A percentile compares a stretch with the other conserved stretches of the same genome.
These are phyloP conservation scores for Epinotia demarniana DNA, from an alignment of 2,888 invertebrate species.

Conservation along the genomic window DNA sequence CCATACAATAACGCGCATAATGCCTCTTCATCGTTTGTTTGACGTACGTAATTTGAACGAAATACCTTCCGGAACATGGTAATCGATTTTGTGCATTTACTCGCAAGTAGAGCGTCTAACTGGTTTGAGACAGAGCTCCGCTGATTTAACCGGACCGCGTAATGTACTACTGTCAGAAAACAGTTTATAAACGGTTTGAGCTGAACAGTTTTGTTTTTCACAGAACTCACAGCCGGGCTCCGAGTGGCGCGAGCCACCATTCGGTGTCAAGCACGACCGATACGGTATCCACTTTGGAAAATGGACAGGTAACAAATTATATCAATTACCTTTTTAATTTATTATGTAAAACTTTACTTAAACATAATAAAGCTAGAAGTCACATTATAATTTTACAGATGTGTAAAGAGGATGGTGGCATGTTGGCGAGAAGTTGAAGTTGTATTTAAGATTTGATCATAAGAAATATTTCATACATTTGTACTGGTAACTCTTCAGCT, in stretches of 20 bases:
- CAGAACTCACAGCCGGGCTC: constrained; percentile 81
- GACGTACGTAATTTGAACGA: constrained; percentile 36
- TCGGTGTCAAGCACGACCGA: constrained; percentile 79
- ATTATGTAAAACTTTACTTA: constrained; percentile 6
- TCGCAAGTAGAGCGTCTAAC: constrained; percentile 43
- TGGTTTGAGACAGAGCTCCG: constrained; percentile 31
- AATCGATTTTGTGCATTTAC: constrained; percentile 44
- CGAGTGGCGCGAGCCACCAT: constrained; percentile 81
- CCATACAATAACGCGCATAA: constrained; percentile 25
- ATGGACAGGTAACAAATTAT: constrained; percentile 74
- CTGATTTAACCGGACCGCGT: constrained; percentile 32
- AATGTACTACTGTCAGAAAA: constrained; percentile 39
- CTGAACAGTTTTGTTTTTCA: constrained; percentile 47
- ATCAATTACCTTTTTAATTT: constrained; percentile 27
- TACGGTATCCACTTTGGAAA: constrained; percentile 79
- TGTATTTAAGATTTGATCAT: constrained; percentile 14
- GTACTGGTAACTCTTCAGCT: constrained; percentile 11
- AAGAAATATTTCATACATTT: constrained; percentile 3
- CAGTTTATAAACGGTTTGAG: constrained; percentile 33
- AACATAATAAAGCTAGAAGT: not conserved
- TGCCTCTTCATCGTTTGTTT: constrained; percentile 13
- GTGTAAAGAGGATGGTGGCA: constrained; percentile 19
- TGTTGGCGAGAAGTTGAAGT: constrained; percentile 19
- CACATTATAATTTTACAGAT: constrained; percentile 23
- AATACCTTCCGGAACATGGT: constrained; percentile 40